Conservation (phyloP, 2,797 vertebrate genomes). For the Phalanger gymnotis region DNA sequence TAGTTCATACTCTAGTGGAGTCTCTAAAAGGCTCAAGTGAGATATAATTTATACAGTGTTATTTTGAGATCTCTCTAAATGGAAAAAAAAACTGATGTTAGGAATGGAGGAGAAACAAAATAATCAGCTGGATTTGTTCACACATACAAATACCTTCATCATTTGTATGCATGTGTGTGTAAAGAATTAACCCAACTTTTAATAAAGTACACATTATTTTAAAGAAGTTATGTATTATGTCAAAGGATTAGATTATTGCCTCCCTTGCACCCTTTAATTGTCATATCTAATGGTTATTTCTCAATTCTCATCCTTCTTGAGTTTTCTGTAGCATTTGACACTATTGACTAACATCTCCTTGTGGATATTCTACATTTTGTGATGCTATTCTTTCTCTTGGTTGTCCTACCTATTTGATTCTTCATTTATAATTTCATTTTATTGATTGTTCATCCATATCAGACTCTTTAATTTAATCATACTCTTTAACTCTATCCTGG, state of each 20-base stretch:
- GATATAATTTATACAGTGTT: not conserved
- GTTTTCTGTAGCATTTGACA: too few relatives aligned
- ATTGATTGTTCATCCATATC: too few relatives aligned
- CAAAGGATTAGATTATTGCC: not conserved
- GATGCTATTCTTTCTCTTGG: too few relatives aligned
- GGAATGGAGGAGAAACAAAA: constrained; percentile 9
- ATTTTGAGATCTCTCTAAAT: constrained; percentile 37
- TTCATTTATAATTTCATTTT: too few relatives aligned
- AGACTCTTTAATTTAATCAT: too few relatives aligned
- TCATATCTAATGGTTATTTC: not conserved
- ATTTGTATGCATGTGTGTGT: not conserved
- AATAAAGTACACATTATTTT: not conserved
- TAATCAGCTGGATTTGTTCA: not conserved
- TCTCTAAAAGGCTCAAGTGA: not conserved
- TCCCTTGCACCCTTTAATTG: not conserved
- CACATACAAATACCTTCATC: not conserved
- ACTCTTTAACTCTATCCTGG: too few relatives aligned
- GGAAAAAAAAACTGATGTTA: constrained; percentile 31
- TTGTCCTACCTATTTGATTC: too few relatives aligned
- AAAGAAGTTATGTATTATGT: not conserved
- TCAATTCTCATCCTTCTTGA: not conserved
- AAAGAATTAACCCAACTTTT: not conserved
- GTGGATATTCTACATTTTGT: too few relatives aligned
- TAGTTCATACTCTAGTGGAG: not conserved
- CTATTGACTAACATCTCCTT: too few relatives aligned